Evolutionary conservation across 2,797 vertebrate species (phyloP), one percentile per base, ranked within the genome.

Genomic region (Alcedo atthis): DNA sequence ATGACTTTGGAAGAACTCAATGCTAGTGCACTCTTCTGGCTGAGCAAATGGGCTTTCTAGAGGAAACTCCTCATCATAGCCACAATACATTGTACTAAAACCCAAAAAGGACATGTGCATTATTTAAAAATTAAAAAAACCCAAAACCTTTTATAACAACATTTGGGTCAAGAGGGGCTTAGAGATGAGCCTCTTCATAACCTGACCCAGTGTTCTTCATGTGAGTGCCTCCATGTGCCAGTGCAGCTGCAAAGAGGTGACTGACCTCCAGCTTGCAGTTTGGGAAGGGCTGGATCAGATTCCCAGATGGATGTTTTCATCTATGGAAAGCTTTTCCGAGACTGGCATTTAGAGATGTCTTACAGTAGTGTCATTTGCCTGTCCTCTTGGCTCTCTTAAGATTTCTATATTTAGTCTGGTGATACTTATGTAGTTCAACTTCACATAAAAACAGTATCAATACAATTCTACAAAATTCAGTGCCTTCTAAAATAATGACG

Each of bases 281-380:
- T 61, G 13, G 12, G 12, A 64, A 77, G n/a, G 46, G 26, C 13
- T 5, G 1, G 20, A 15, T 21, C 33, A 49, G 40, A 40, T 71
- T 9, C 42, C 32, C 4, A 8, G 17, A 18, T 8, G 2, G 30
- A 8, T 32, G 9, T 8, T 26, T 75, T 51, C 1, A 1, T 49
- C 42, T 71, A 7, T 21, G 53, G 21, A 46, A 53, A 69, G 12
- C 35, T 80, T 66, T 33, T 14, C 76, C 37, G 68, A 45, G 37
- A 20, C 37, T n/a, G 43, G 61, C 11, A 3, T 59, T 70, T 48
- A 30, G 45, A 66, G 33, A 25, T 81, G 20, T 45, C 45, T 43
- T 63, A 32, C 1, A 25, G 33, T 76, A 5, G 25, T 74, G 74
- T 14, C 11, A 15, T 35, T 87, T 73, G 22, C 15, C 37, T 87